phyloP scores from a whole-genome alignment of 2,888 invertebrate genomes.

The Drosophila yooni region DNA sequence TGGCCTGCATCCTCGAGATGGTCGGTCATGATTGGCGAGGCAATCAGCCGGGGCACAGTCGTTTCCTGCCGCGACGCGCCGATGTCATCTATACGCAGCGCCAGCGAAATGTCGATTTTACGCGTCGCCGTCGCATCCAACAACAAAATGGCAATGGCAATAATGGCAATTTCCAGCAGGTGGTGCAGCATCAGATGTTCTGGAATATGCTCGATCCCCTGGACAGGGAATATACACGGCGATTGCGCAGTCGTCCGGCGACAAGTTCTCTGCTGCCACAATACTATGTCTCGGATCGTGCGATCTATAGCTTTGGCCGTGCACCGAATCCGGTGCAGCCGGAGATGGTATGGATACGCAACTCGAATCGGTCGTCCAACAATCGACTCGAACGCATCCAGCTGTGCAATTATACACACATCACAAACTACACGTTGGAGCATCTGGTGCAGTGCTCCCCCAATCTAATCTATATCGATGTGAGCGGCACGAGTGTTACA shows the following conservation, averaged over 20 bases:
- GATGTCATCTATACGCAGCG: conserved; percentile 76
- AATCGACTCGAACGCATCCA: conserved; percentile 86
- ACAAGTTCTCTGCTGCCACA: conserved; percentile 35
- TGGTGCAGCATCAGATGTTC: conserved; percentile 80
- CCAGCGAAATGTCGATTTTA: conserved; percentile 49
- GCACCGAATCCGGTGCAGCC: conserved; percentile 81
- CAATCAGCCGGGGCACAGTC: conserved; percentile 70
- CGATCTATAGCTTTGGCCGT: conserved; percentile 83
- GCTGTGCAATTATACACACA: conserved; percentile 87
- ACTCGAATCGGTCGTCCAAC: conserved; percentile 83
- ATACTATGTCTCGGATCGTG: conserved; percentile 82
- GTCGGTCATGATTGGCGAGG: conserved; percentile 50
- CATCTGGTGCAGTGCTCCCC: conserved; percentile 88
- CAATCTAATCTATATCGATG: conserved; percentile 87
- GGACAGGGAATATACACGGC: conserved; percentile 56
- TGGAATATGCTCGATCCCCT: conserved; percentile 83
- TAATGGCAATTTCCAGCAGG: conserved; percentile 66
- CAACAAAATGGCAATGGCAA: conserved; percentile 24
- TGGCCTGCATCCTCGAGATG: conserved; percentile 53
- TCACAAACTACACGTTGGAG: conserved; percentile 88
- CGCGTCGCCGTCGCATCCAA: conserved; percentile 56
- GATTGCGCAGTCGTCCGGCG: conserved; percentile 45
- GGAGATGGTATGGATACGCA: conserved; percentile 84
- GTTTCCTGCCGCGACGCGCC: conserved; percentile 75
- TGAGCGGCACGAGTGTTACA: conserved; percentile 89